Conservation (phyloP, 1,140 invertebrate genomes). For the Drosophila sp. region DNA sequence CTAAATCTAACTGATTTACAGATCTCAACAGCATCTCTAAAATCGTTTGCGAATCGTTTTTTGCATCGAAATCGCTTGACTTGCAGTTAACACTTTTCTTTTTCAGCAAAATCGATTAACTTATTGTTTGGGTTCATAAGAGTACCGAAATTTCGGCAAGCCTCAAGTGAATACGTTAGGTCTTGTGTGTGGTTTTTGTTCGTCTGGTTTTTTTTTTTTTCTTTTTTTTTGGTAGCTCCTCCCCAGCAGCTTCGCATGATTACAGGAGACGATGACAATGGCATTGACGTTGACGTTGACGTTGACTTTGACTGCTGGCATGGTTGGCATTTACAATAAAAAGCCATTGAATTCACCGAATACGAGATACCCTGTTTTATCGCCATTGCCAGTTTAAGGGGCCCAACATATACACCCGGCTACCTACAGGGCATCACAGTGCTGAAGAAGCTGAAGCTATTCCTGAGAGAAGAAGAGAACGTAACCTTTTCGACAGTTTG, state of each 20-base stretch:
- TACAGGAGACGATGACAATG: slow-evolving; percentile 44
- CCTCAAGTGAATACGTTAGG: no score
- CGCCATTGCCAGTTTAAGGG: no score
- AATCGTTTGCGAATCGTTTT: no score
- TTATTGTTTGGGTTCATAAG: no score
- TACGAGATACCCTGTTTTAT: neutral
- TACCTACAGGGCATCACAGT: neutral
- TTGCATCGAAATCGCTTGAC: no score
- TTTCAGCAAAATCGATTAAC: no score
- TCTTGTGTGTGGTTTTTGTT: slow-evolving; percentile 11
- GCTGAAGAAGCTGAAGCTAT: neutral
- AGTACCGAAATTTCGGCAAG: no score
- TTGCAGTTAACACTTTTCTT: no score
- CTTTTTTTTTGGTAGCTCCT: slow-evolving; percentile 12
- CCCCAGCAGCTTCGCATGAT: slow-evolving; percentile 32
- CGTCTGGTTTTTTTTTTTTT: neutral
- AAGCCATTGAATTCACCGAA: neutral
- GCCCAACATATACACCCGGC: neutral
- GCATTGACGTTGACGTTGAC: slow-evolving; percentile 49
- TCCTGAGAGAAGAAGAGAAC: slow-evolving; percentile 17
- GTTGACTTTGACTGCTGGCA: slow-evolving; percentile 30
- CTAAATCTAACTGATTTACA: no score
- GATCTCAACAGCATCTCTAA: no score
- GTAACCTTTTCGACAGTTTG: slow-evolving; percentile 21
- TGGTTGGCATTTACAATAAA: slow-evolving; percentile 6